Evolutionary conservation across 2,797 vertebrate genomes (phyloP).

Genomic region (Podargus strigoides): DNA sequence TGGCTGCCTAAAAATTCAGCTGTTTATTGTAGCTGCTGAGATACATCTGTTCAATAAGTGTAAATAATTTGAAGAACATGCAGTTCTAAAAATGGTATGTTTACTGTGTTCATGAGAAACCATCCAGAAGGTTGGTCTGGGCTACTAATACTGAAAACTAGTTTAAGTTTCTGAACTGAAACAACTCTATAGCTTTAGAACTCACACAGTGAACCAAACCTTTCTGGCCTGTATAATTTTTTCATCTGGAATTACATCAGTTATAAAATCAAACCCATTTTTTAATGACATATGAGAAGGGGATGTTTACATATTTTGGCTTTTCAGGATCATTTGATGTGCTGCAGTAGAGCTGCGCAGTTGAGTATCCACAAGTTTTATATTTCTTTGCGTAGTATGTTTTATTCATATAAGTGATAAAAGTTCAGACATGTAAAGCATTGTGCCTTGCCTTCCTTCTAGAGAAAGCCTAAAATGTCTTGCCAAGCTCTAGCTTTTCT

Average conservation of each 20-base stretch:
- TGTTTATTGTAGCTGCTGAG: not conserved
- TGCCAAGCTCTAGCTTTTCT: conserved; percentile 3
- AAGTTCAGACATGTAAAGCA: not conserved
- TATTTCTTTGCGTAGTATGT: not conserved
- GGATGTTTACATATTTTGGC: not conserved
- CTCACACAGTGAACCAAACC: not conserved
- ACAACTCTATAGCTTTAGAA: not conserved
- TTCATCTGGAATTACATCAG: not conserved
- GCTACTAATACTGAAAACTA: not conserved
- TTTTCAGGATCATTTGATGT: not conserved
- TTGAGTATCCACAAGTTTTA: not conserved
- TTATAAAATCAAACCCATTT: not conserved
- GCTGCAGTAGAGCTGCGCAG: not conserved
- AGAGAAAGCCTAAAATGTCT: conserved; percentile 1
- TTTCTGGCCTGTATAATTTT: not conserved
- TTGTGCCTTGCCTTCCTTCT: not conserved
- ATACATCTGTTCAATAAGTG: not conserved
- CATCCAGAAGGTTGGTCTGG: not conserved
- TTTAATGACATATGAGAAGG: not conserved
- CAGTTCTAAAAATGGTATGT: not conserved
- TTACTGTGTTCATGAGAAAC: not conserved
- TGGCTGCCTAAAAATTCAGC: not conserved
- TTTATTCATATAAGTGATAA: not conserved
- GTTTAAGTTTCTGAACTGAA: not conserved
- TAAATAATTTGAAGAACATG: not conserved